Evolutionary conservation across 2,888 invertebrate species (phyloP), one percentile per base, ranked within the genome.

Genomic region (Nebria brevicollis): DNA sequence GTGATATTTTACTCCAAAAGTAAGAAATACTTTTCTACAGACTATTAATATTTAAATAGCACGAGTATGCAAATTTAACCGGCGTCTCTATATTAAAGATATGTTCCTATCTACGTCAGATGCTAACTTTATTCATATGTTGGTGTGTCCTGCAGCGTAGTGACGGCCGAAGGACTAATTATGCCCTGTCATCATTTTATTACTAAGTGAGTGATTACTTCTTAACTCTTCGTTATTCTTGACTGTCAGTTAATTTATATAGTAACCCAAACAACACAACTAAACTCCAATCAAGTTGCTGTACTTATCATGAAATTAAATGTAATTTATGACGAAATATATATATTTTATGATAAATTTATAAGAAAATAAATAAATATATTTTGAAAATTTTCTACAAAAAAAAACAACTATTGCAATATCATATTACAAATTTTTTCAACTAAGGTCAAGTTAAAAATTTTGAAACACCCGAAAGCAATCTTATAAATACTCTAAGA

Each of bases 151-250:
- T 34, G 34, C 34, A 34, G 5, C 34, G 34, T 5, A 4, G 34
- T 34, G 34, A 34, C 34, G 54, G 13, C 54, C 64, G 66, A 43
- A 43, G 13, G 78, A 73, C 73, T 78, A 78, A 78, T 78, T 78
- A 78, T 43, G 43, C 42, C 66, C 78, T 78, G 78, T 78, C 78
- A 74, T 78, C 78, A 74, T 78, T 78, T 78, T 74, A 78, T 78
- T 78, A 78, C 78, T 74, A 64, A 74, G 74, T 78, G 78, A 78
- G 73, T 78, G 78, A 78, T 78, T 78, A 78, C 74, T 78, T 65
- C 78, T 78, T 78, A 78, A 78, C 78, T 78, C 74, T 78, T 72
- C 74, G 65, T 74, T 74, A 78, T 78, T 78, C 20, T 74, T 73
- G 72, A 73, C 72, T 72, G 64, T 77, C 66, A 43, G 42, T 78